Evolutionary conservation across 2,113 vertebrate genomes (phyloP).

Genomic region (Heterocephalus glaber): DNA sequence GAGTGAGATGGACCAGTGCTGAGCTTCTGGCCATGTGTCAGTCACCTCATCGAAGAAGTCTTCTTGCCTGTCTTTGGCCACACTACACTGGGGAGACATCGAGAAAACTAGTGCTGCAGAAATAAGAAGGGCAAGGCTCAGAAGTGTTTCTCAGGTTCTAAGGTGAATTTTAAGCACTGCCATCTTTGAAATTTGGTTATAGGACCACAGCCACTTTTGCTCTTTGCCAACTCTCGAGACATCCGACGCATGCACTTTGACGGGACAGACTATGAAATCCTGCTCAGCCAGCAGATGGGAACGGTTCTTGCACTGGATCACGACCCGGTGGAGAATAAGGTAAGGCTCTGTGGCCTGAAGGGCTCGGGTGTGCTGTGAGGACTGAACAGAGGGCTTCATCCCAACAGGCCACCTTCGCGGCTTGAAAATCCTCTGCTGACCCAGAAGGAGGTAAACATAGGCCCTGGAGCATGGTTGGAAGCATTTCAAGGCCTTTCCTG

Average conservation of each 20-base stretch:
- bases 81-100: background rate
- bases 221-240: slow-evolving; percentile 92
- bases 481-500: background rate
- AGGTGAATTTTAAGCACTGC: background rate
- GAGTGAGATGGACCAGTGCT: background rate
- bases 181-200: slow-evolving; percentile 65
- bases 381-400: slow-evolving; percentile 71
- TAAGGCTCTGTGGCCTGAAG: slow-evolving; percentile 83
- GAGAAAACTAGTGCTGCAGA: background rate
- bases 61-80: background rate
- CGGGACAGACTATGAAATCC: slow-evolving; percentile 86
- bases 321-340: slow-evolving; percentile 92
- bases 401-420: background rate
- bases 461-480: background rate
- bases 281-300: slow-evolving; percentile 91
- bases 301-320: slow-evolving; percentile 91
- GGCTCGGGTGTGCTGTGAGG: slow-evolving; percentile 77
- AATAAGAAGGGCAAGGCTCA: background rate
- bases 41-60: background rate
- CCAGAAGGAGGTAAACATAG: background rate
- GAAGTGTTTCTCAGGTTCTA: background rate
- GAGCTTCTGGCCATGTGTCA: background rate
- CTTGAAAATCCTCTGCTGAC: slow-evolving; percentile 12
- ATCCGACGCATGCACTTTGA: slow-evolving; percentile 89
- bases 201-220: slow-evolving; percentile 90